Evolutionary conservation across 2,797 vertebrate species (phyloP).

Genomic region (Yasuhikotakia modesta): DNA sequence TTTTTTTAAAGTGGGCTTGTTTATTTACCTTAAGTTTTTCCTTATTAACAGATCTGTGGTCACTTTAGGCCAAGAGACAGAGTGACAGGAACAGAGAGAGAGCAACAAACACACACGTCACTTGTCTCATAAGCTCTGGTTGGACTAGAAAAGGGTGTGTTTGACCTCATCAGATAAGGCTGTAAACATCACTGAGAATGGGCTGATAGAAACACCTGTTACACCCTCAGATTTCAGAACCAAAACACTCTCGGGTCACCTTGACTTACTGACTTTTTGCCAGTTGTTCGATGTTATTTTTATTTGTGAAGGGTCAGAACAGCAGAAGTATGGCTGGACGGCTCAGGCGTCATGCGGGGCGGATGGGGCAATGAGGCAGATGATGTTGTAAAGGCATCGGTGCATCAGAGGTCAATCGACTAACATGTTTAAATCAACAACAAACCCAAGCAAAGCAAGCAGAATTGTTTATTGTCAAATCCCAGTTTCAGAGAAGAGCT

Average conservation of each 20-base stretch:
- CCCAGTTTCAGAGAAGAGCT: background rate
- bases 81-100: background rate
- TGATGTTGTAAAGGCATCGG: background rate
- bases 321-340: background rate
- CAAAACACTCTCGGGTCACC: background rate
- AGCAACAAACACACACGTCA: slow-evolving; percentile 29
- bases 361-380: background rate
- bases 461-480: background rate
- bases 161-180: slow-evolving; percentile 2
- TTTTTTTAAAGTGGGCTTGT: background rate
- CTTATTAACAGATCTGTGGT: background rate
- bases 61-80: background rate
- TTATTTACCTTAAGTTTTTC: slow-evolving; percentile 8
- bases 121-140: slow-evolving; percentile 25
- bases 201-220: slow-evolving; percentile 33
- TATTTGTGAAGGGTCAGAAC: background rate
- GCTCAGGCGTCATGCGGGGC: background rate
- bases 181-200: slow-evolving; percentile 28
- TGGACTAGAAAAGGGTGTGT: slow-evolving; percentile 31
- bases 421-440: background rate
- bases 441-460: background rate
- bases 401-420: background rate
- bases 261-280: slow-evolving; percentile 25
- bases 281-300: slow-evolving; percentile 7
- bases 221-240: background rate